phyloP scores from a whole-genome alignment of 2,888 invertebrate genomes.

The Cyrtodaria siliqua region DNA sequence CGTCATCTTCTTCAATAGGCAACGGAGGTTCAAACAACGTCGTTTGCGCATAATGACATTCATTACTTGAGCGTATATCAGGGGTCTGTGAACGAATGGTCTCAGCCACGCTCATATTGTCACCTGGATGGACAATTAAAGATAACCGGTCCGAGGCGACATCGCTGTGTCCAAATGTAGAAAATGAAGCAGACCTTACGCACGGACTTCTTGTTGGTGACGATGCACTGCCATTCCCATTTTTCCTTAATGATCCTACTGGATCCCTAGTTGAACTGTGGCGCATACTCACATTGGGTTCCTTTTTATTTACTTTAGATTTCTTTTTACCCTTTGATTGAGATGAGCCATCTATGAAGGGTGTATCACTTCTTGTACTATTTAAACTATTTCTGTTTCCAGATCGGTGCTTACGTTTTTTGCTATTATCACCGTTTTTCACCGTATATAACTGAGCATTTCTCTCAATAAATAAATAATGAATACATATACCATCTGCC shows the following conservation, averaged over 20 bases:
- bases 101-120: constrained; percentile 23
- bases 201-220: constrained; percentile 24
- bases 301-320: background rate
- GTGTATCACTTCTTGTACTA: constrained; percentile 32
- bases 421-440: background rate
- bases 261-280: no score
- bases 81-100: constrained; percentile 12
- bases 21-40: constrained; percentile 54
- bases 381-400: constrained; percentile 8
- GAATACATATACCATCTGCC: constrained; percentile 72
- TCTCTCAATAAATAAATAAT: constrained; percentile 70
- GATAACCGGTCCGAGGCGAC: constrained; percentile 25
- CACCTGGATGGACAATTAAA: constrained; percentile 42
- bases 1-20: constrained; percentile 76
- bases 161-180: constrained; percentile 49
- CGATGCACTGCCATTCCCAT: background rate
- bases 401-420: constrained; percentile 10
- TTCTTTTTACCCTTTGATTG: constrained; percentile 18
- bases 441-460: constrained; percentile 1
- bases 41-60: constrained; percentile 53
- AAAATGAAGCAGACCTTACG: constrained; percentile 42
- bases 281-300: no score
- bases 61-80: constrained; percentile 1
- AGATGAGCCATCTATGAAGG: constrained; percentile 20
- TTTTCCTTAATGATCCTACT: background rate